Evolutionary conservation across 2,888 invertebrate species (phyloP).

Genomic region (Bombylius major): DNA sequence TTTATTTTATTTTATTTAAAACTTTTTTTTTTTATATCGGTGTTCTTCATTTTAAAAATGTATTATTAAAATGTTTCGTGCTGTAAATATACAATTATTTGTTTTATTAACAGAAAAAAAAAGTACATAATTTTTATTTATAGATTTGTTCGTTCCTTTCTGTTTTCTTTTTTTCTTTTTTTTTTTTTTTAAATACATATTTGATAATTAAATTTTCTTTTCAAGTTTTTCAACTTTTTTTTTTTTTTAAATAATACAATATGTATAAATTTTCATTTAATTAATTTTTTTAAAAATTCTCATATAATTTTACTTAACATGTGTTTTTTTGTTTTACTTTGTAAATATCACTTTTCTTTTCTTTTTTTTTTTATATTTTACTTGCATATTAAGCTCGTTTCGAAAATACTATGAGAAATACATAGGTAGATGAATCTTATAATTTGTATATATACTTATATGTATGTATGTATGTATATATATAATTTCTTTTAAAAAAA

Average conservation of each 20-base stretch:
- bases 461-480: too few species aligned
- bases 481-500: not conserved
- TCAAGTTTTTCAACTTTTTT: not conserved
- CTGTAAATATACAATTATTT: not conserved
- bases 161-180: too few species aligned
- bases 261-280: not conserved
- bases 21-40: not conserved
- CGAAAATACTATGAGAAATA: not conserved
- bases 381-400: conserved; percentile 8
- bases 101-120: too few species aligned
- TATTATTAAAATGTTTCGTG: not conserved
- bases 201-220: too few species aligned
- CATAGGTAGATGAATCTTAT: not conserved
- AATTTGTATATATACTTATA: not conserved
- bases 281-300: too few species aligned
- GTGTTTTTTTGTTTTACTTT: not conserved
- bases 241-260: not conserved
- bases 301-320: too few species aligned
- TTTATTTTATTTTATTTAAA: too few species aligned
- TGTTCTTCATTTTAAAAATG: not conserved
- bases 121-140: too few species aligned
- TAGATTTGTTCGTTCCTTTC: too few species aligned
- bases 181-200: too few species aligned
- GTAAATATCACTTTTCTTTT: conserved; percentile 7
- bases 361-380: not conserved